phyloP scores from a whole-genome alignment of 1,140 invertebrate genomes.

The Heterodera schachtii region DNA sequence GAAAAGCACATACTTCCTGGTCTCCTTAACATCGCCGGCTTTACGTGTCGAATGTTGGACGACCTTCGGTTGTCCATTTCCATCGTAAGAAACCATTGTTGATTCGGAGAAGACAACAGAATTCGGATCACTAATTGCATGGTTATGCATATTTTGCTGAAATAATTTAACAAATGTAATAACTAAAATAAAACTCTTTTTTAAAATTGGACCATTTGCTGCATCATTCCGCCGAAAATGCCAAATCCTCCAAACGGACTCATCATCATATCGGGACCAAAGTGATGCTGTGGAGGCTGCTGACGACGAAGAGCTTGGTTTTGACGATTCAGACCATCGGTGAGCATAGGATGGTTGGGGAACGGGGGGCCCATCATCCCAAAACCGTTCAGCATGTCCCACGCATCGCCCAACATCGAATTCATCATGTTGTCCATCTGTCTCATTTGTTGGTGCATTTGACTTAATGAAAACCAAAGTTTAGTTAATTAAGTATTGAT shows the following conservation, averaged over 20 bases:
- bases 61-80: constrained; percentile 51
- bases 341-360: constrained; percentile 43
- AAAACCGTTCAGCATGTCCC: constrained; percentile 41
- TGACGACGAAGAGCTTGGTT: not conserved
- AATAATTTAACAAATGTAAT: not conserved
- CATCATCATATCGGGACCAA: constrained; percentile 35
- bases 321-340: constrained; percentile 17
- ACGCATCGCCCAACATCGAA: constrained; percentile 54
- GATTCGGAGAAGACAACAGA: constrained; percentile 57
- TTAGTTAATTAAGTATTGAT: no score
- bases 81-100: constrained; percentile 58
- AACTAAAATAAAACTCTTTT: not conserved
- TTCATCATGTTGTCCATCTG: constrained; percentile 60
- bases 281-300: not conserved
- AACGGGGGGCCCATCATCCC: constrained; percentile 28
- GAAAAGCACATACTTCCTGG: constrained; percentile 51
- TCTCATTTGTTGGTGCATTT: constrained; percentile 57
- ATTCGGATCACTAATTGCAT: constrained; percentile 56
- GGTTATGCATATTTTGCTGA: constrained; percentile 40
- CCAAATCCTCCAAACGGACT: constrained; percentile 58
- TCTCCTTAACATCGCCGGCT: constrained; percentile 61
- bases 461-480: constrained; percentile 48
- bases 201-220: constrained; percentile 54
- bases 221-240: constrained; percentile 49
- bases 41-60: constrained; percentile 57